Percentiles rank a stretch among this genome's conserved stretches.
These are phyloP conservation scores for Camelus dromedarius DNA, from an alignment of 2,113 vertebrate genomes.

Conservation along the genomic window DNA sequence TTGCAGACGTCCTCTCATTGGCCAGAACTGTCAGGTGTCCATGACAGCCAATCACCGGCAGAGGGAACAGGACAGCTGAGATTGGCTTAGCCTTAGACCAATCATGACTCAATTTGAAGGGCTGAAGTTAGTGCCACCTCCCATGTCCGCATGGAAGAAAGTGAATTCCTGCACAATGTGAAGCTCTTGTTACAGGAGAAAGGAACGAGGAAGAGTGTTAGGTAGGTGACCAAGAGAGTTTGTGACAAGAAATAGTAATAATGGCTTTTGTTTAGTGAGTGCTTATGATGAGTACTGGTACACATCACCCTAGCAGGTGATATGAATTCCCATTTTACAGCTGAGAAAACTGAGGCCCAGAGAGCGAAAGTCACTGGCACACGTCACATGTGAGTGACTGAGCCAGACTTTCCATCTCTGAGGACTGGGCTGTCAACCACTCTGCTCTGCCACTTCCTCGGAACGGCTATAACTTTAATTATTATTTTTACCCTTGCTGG, in stretches of 20 bases:
- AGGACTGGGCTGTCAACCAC: background rate
- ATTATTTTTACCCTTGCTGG: background rate
- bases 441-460: fast-evolving
- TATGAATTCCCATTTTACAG: background rate
- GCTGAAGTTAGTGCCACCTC: background rate
- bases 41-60: background rate
- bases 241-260: background rate
- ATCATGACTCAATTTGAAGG: background rate
- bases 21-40: background rate
- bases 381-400: background rate
- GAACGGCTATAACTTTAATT: background rate
- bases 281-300: background rate
- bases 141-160: background rate
- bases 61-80: background rate
- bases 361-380: background rate
- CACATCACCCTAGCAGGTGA: background rate
- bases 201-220: background rate
- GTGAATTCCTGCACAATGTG: background rate
- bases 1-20: background rate
- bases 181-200: background rate
- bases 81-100: background rate
- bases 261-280: background rate
- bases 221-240: background rate
- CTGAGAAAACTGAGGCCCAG: background rate
- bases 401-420: background rate